phyloP scores from a whole-genome alignment of 2,113 vertebrate genomes.

The Hyla sarda region DNA sequence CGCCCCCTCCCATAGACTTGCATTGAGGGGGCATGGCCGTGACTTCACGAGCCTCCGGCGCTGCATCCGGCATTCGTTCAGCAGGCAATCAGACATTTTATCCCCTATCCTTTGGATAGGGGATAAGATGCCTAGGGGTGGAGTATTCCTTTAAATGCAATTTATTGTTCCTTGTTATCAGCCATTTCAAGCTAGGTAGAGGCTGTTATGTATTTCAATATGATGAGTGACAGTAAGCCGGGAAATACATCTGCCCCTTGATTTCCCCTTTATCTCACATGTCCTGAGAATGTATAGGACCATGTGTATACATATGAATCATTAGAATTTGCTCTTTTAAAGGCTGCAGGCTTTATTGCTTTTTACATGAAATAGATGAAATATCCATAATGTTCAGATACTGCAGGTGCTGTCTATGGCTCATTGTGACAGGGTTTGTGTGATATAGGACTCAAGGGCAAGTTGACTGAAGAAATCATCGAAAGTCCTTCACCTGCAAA shows the following conservation, averaged over 20 bases:
- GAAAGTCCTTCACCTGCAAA: slow-evolving; percentile 17
- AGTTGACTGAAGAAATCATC: slow-evolving; percentile 3
- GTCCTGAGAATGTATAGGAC: neutral
- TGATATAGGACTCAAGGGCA: neutral
- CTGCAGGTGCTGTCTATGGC: neutral
- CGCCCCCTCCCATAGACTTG: no score
- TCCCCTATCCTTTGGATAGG: no score
- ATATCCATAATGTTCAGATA: neutral
- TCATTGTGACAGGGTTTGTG: slow-evolving; percentile 2
- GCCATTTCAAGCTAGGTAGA: no score
- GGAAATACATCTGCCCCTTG: neutral
- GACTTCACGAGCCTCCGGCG: no score
- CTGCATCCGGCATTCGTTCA: no score
- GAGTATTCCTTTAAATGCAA: no score
- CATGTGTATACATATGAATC: neutral
- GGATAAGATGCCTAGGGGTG: no score
- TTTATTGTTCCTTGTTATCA: no score
- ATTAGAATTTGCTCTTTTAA: neutral
- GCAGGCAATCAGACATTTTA: no score
- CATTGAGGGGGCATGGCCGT: no score
- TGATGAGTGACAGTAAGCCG: neutral
- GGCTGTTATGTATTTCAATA: neutral
- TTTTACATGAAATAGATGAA: neutral
- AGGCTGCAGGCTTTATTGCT: neutral
- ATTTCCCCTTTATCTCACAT: neutral